These are phyloP conservation scores for Ophion slaviceki DNA, from an alignment of 2,888 invertebrate genomes.

Conservation along the genomic window DNA sequence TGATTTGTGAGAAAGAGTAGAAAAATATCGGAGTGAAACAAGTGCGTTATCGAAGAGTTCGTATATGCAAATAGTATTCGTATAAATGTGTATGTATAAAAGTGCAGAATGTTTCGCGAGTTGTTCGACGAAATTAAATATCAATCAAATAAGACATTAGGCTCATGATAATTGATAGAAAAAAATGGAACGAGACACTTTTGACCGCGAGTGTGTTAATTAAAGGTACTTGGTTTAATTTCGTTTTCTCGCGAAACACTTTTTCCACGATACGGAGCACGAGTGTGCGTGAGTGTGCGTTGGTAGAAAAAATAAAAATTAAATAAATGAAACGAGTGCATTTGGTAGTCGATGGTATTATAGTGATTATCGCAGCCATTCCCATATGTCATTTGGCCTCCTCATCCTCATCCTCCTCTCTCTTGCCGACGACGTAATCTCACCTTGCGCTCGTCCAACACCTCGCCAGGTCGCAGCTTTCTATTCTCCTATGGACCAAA, in stretches of 20 bases:
- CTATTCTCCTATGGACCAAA: slow-evolving; percentile 90
- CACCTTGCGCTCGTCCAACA: slow-evolving; percentile 97
- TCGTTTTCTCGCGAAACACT: slow-evolving; percentile 22
- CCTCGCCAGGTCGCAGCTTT: slow-evolving; percentile 97
- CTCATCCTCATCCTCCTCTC: slow-evolving; percentile 32
- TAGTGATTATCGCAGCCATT: slow-evolving; percentile 75
- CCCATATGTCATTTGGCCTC: slow-evolving; percentile 30
- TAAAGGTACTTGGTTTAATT: slow-evolving; percentile 12
- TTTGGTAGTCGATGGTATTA: slow-evolving; percentile 76
- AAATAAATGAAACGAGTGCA: slow-evolving; percentile 71
- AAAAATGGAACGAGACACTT: not conserved
- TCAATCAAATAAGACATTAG: not conserved
- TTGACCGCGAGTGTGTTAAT: not conserved
- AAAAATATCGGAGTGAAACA: slow-evolving; percentile 61
- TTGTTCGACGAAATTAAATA: slow-evolving; percentile 27
- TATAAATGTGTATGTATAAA: not conserved
- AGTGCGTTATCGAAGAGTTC: slow-evolving; percentile 52
- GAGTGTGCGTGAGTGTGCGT: slow-evolving; percentile 65
- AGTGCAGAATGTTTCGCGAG: slow-evolving; percentile 12
- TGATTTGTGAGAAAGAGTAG: slow-evolving; percentile 65
- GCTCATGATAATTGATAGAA: too few relatives aligned
- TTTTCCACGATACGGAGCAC: slow-evolving; percentile 47
- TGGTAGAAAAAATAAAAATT: slow-evolving; percentile 42
- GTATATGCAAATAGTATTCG: slow-evolving; percentile 4
- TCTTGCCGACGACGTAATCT: slow-evolving; percentile 75